phyloP scores from a whole-genome alignment of 2,888 invertebrate genomes.

The Adelognathus sp. region DNA sequence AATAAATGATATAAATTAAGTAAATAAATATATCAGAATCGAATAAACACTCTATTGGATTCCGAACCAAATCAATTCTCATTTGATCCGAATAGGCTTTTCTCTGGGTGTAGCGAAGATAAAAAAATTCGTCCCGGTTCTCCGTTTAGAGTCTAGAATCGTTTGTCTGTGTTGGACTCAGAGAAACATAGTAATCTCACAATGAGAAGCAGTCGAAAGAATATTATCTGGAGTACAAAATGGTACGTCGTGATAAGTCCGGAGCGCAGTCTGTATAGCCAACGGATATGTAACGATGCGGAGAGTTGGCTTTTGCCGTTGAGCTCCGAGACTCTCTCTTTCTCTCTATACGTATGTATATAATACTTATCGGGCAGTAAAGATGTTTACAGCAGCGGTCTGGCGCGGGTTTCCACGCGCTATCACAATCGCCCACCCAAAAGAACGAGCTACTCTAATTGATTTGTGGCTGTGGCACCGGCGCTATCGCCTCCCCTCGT shows the following conservation, averaged over 20 bases:
- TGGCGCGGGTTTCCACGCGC: conserved; percentile 70
- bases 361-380: conserved; percentile 77
- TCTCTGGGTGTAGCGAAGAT: too few species aligned
- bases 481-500: conserved; percentile 74
- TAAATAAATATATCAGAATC: background rate
- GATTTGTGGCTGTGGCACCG: conserved; percentile 78
- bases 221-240: conserved; percentile 77
- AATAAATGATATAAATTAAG: conserved; percentile 4
- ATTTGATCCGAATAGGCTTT: too few species aligned
- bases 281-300: conserved; percentile 48
- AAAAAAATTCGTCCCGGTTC: background rate
- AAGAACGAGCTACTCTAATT: conserved; percentile 75
- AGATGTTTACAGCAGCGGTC: conserved; percentile 78
- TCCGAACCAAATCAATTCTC: too few species aligned
- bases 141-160: too few species aligned
- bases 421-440: conserved; percentile 75
- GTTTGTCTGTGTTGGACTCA: background rate
- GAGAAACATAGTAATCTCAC: conserved; percentile 61
- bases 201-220: conserved; percentile 69
- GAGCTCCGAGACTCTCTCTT: background rate
- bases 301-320: conserved; percentile 18
- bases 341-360: conserved; percentile 48
- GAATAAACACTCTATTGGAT: too few species aligned
- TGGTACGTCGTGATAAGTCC: conserved; percentile 70
- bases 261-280: conserved; percentile 41